Conservation (phyloP, 1,140 invertebrate species). For the Zaprionus lachaisei region DNA sequence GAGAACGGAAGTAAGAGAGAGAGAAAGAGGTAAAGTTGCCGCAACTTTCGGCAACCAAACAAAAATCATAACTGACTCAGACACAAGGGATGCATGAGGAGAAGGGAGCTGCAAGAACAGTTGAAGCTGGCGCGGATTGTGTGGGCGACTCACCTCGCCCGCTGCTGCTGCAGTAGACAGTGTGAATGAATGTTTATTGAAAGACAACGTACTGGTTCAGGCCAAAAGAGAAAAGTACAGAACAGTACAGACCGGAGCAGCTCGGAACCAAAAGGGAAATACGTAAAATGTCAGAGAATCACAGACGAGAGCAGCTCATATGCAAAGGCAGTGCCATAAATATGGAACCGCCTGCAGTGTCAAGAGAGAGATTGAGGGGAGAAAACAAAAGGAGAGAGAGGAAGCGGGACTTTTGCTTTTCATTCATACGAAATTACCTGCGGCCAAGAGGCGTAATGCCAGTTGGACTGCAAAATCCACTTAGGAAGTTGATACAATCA, state of each 20-base stretch:
- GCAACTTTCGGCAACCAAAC: constrained; percentile 37
- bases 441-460: constrained; percentile 81
- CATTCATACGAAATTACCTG: constrained; percentile 83
- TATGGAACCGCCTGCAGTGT: constrained; percentile 24
- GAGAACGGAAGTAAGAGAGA: neutral
- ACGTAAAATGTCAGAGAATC: constrained; percentile 66
- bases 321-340: constrained; percentile 61
- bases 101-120: neutral
- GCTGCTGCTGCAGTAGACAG: constrained; percentile 2
- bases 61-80: constrained; percentile 46
- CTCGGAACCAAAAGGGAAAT: constrained; percentile 57
- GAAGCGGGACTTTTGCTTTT: constrained; percentile 73
- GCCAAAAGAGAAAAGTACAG: neutral
- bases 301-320: constrained; percentile 59
- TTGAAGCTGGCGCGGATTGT: constrained; percentile 8
- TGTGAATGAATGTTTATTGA: constrained; percentile 57
- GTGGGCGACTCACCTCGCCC: neutral
- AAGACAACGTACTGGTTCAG: constrained; percentile 30
- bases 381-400: neutral
- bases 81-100: neutral
- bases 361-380: constrained; percentile 9
- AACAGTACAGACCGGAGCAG: constrained; percentile 6
- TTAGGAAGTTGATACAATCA: constrained; percentile 83
- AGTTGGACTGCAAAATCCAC: constrained; percentile 83
- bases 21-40: constrained; percentile 30